A percentile compares a stretch with the other conserved stretches of the same genome.
phyloP scores from a whole-genome alignment of 2,888 invertebrate genomes.

The Ernsta delagoae region DNA sequence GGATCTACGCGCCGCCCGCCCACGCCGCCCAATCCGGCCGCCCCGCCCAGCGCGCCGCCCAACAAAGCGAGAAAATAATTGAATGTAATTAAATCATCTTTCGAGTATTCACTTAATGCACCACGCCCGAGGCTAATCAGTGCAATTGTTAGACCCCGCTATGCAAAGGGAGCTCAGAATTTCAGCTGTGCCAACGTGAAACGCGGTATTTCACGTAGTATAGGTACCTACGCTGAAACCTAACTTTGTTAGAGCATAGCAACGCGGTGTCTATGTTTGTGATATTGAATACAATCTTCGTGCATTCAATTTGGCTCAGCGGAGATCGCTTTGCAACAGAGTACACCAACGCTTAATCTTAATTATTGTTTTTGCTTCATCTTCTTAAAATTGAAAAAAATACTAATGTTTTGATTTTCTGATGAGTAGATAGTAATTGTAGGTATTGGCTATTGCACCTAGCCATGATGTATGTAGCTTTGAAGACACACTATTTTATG shows the following conservation, averaged over 20 bases:
- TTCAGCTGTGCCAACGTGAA: not conserved
- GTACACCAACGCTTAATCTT: too few relatives aligned
- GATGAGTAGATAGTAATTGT: too few relatives aligned
- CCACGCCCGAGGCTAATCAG: slow-evolving; percentile 59
- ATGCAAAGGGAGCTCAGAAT: slow-evolving; percentile 34
- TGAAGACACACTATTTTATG: too few relatives aligned
- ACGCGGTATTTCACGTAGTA: slow-evolving; percentile 2
- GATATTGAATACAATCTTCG: not conserved
- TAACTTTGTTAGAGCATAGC: slow-evolving; percentile 1
- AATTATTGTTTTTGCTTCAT: too few relatives aligned
- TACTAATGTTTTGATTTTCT: too few relatives aligned
- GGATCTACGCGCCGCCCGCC: too few relatives aligned
- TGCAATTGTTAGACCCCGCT: slow-evolving; percentile 58
- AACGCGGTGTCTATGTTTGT: not conserved
- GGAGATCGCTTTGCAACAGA: too few relatives aligned
- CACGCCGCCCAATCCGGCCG: slow-evolving; percentile 66
- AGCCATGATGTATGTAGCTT: too few relatives aligned
- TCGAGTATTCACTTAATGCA: slow-evolving; percentile 70
- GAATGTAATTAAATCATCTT: slow-evolving; percentile 75
- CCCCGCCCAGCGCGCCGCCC: slow-evolving; percentile 68
- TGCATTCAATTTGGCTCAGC: not conserved
- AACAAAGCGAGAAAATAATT: slow-evolving; percentile 65
- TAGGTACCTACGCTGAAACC: too few relatives aligned
- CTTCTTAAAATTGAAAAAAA: too few relatives aligned
- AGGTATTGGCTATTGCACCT: too few relatives aligned